Percentiles rank a stretch among this genome's conserved stretches.
Conservation (phyloP, 2,113 vertebrate genomes). For the Platycercus adscitus region DNA sequence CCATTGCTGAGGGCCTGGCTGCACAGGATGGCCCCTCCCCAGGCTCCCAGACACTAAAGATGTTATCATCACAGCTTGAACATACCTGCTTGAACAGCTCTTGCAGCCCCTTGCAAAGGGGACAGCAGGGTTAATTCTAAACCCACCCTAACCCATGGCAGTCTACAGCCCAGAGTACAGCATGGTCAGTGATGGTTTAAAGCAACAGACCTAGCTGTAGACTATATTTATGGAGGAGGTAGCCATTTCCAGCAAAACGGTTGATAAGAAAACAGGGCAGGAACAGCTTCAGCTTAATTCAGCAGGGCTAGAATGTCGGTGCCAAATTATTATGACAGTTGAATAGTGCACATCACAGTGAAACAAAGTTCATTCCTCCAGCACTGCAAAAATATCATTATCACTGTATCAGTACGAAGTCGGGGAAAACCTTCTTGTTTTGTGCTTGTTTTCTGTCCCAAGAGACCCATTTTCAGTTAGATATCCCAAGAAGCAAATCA, state of each 20-base stretch:
- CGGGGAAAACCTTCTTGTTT: not conserved
- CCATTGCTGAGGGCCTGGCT: accelerated
- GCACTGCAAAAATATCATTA: not conserved
- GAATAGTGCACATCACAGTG: not conserved
- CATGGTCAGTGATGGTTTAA: accelerated
- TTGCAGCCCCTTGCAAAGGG: not conserved
- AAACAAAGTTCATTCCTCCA: not conserved
- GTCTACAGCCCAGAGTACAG: not conserved
- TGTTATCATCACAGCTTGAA: not conserved
- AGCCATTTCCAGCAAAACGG: not conserved
- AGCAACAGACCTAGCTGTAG: not conserved
- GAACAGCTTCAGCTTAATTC: not conserved
- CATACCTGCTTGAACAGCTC: not conserved
- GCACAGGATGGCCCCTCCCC: not conserved
- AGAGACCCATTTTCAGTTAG: not conserved
- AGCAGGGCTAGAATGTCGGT: not conserved
- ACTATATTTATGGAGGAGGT: not conserved
- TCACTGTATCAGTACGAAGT: accelerated
- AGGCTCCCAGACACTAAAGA: not conserved
- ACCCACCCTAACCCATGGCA: accelerated
- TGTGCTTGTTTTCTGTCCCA: not conserved
- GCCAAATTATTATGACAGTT: not conserved
- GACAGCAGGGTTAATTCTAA: not conserved
- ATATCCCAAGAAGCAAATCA: not conserved
- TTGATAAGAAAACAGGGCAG: not conserved